Evolutionary conservation across 2,797 vertebrate species (phyloP), one percentile per base, ranked within the genome.

Genomic region (Anisognathus igniventris): DNA sequence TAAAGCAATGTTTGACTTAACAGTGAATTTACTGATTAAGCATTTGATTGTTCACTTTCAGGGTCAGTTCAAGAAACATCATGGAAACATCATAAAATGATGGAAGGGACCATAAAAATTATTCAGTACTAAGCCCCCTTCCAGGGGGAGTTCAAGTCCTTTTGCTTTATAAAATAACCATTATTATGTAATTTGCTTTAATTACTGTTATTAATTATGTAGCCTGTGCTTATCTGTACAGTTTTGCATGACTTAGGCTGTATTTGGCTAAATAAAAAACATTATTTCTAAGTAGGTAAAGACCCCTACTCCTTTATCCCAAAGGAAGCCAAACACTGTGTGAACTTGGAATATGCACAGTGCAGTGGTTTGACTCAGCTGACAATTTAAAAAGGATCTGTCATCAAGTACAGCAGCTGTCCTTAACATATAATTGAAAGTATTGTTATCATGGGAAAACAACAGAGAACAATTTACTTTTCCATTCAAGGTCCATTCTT

Each of bases 1-100:
- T 94, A 78, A 80, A 93, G n/a, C 65, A 67, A 21, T 73, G 48
- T 92, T 96, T 51, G 35, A 31, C 88, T 95, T 93, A 81, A 45
- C 31, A 66, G 60, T 86, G 91, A 94, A 82, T 54, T 81, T 91
- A 78, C 39, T 93, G 81, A 93, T 95, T 93, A 95, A 88, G 28
- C 19, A 10, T 78, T 87, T 95, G 90, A 88, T 16, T 91, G 64
- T 86, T 83, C 35, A 74, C 78, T 95, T 94, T 96, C 54, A 92
- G 79, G 40, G 50, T 90, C 91, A 87, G 84, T 71, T 86, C 16
- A 77, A 35, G 13, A 65, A 77, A 40, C 18, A 57, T 5, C 17
- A 33, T 2, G 44, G 24, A 70, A 89, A 64, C 9, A 71, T 51
- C 25, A 45, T 11, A 30, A 30, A 70, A 35, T 65, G 25, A 58